Percentiles rank a stretch among this genome's conserved stretches.
These are phyloP conservation scores for Andricus grossulariae DNA, from an alignment of 1,140 invertebrate genomes.

Conservation along the genomic window DNA sequence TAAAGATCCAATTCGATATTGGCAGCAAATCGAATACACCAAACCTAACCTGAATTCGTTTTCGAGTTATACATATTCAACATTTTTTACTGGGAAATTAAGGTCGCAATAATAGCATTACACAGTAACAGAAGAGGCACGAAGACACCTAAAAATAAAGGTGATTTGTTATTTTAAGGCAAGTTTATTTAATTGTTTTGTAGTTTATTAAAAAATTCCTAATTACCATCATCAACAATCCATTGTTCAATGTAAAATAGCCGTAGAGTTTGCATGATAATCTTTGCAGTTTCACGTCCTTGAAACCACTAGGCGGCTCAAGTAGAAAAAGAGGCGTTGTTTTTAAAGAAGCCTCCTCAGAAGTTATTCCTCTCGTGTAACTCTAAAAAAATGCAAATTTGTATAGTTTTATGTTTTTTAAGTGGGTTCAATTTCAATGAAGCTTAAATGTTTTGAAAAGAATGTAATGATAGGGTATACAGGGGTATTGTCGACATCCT, in stretches of 20 bases:
- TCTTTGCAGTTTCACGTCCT: slow-evolving; percentile 23
- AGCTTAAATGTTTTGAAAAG: no score
- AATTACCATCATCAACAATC: slow-evolving; percentile 22
- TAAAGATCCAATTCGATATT: no score
- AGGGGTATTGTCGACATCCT: no score
- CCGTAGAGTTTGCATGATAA: slow-evolving; percentile 15
- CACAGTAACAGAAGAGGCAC: neutral
- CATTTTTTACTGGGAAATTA: no score
- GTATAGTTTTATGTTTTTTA: no score
- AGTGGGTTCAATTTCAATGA: no score
- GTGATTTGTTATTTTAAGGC: neutral
- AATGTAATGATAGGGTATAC: no score
- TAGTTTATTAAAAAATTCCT: neutral
- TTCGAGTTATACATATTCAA: no score
- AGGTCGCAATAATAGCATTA: no score
- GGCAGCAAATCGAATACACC: no score
- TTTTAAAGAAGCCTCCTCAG: slow-evolving; percentile 19
- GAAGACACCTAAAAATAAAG: neutral
- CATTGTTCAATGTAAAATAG: slow-evolving; percentile 2
- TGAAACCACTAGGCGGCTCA: slow-evolving; percentile 17
- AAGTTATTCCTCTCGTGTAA: slow-evolving; percentile 7
- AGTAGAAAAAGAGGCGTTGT: slow-evolving; percentile 9
- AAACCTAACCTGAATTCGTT: no score
- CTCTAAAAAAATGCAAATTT: neutral
- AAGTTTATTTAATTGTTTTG: neutral